Evolutionary conservation across 2,113 vertebrate genomes (phyloP), one percentile per base, ranked within the genome.

Genomic region (Epinephelus fuscoguttatus): DNA sequence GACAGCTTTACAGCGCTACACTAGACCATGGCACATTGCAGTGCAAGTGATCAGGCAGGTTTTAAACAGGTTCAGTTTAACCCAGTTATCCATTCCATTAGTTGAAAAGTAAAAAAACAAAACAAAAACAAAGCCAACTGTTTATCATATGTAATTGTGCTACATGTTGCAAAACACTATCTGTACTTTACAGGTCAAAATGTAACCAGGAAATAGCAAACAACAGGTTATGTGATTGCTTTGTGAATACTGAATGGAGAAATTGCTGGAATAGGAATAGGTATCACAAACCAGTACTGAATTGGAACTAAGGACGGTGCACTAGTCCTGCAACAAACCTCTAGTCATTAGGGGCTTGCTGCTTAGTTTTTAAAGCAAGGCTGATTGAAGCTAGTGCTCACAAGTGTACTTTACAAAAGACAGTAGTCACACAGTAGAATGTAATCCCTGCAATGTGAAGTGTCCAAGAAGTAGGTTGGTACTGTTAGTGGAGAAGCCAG

Each of bases 381-480:
- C 42, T 11, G 42, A 37, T 37, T 42, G 49, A 61, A 69, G 60
- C 19, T 23, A 9, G 19, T 11, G 53, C 53, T 23, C 64, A 33
- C 19, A 62, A 55, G 18, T 23, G 33, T 63, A 19, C 10, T 21
- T 75, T 50, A 21, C 21, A 69, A 17, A n/a, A 18, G 14, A 52
- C 56, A 4, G 21, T 12, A 70, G 66, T 37, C 4, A 71, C 27
- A 57, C 40, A 47, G 33, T 62, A 42, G 45, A 75, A 81, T 75
- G 56, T 61, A 53, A 52, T n/a, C 9, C 8, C 8, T 50, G 60
- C 30, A 40, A 6, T 37, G 37, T 10, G 60, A 63, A 21, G 33
- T 56, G 18, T 25, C n/a, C 12, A 14, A 15, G 53, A 30, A 50
- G 64, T 57, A 2, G 0, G 3, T 47, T n/a, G 13, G 53, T 47